Percentiles rank a stretch among this genome's conserved stretches.
Evolutionary conservation across 2,113 vertebrate genomes (phyloP).

Genomic region (Eublepharis macularius): DNA sequence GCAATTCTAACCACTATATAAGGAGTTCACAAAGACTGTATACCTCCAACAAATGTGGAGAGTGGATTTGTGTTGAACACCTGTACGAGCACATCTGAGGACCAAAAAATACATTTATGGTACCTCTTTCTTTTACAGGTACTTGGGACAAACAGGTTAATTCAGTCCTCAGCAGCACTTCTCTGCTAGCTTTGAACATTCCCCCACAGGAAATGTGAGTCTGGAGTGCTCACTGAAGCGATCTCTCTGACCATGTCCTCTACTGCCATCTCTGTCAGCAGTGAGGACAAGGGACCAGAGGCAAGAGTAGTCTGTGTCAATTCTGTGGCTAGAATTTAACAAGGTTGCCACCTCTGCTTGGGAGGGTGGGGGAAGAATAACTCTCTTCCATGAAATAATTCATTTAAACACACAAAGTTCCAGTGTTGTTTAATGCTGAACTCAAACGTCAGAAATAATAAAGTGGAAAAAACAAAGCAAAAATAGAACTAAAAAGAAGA

Average conservation of each 20-base stretch:
- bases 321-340: slow-evolving; percentile 18
- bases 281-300: slow-evolving; percentile 6
- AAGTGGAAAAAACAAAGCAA: no score
- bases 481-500: background rate
- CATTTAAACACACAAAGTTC: background rate
- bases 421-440: background rate
- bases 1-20: slow-evolving; percentile 10
- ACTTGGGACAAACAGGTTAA: slow-evolving; percentile 19
- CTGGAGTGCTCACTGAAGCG: background rate
- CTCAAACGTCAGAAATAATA: no score
- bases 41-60: slow-evolving; percentile 9
- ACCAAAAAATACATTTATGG: background rate
- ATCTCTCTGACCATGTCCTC: background rate
- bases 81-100: background rate
- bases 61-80: background rate
- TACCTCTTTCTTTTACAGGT: background rate
- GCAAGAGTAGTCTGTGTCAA: background rate
- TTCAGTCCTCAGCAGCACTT: background rate
- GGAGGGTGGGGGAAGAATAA: background rate
- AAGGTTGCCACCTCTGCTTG: slow-evolving; percentile 16
- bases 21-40: slow-evolving; percentile 29
- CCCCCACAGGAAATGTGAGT: accelerated
- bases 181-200: slow-evolving; percentile 3
- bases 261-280: background rate
- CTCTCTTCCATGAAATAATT: background rate